phyloP scores from a whole-genome alignment of 2,888 invertebrate species.

The Melangyna quadrimaculata region DNA sequence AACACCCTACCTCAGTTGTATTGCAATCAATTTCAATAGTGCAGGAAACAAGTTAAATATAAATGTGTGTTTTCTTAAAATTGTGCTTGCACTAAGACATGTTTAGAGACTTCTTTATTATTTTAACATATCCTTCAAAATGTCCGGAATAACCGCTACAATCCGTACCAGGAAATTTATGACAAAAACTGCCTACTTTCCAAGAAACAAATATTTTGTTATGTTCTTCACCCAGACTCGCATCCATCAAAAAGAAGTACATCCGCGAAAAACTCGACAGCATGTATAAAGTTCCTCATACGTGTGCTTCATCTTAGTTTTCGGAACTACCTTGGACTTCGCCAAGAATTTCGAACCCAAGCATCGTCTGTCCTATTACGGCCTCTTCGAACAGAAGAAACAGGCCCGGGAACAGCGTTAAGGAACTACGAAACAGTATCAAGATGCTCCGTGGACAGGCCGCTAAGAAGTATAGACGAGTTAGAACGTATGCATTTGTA shows the following conservation, averaged over 20 bases:
- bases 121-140: conserved; percentile 77
- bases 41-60: too few relatives aligned
- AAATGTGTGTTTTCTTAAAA: conserved; percentile 78
- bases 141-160: conserved; percentile 87
- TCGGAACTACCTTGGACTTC: conserved; percentile 96
- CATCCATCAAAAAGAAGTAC: conserved; percentile 98
- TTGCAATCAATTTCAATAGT: too few relatives aligned
- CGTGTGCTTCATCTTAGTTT: conserved; percentile 97
- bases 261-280: conserved; percentile 98
- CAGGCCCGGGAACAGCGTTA: conserved; percentile 98
- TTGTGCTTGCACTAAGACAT: conserved; percentile 79
- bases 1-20: too few relatives aligned
- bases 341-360: conserved; percentile 99
- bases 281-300: conserved; percentile 99
- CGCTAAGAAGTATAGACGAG: conserved; percentile 90
- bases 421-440: conserved; percentile 99
- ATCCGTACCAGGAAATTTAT: conserved; percentile 99
- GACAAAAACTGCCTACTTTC: conserved; percentile 99
- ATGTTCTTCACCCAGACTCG: conserved; percentile 97
- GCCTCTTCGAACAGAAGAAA: conserved; percentile 95
- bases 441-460: conserved; percentile 99
- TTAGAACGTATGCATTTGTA: conserved; percentile 49
- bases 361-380: conserved; percentile 96
- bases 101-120: conserved; percentile 80
- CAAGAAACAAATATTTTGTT: conserved; percentile 99